phyloP scores from a whole-genome alignment of 2,888 invertebrate genomes.

The Gandaritis pyraliata region DNA sequence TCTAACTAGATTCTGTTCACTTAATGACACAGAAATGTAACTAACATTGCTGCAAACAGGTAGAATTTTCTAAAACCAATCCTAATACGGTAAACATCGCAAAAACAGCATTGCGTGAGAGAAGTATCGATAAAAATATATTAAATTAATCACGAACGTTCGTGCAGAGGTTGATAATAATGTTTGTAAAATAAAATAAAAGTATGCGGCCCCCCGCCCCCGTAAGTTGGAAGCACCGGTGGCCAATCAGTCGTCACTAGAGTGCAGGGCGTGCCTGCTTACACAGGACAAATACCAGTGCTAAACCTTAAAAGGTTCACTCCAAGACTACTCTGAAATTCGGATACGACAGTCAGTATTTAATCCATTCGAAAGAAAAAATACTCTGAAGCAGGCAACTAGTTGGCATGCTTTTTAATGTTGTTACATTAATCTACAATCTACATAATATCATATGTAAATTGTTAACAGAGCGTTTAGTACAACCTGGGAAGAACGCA shows the following conservation, averaged over 20 bases:
- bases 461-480: too few relatives aligned
- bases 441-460: too few relatives aligned
- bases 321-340: not conserved
- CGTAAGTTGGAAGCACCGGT: conserved; percentile 47
- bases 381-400: too few relatives aligned
- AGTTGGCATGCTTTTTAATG: too few relatives aligned
- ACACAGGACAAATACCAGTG: conserved; percentile 11
- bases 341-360: too few relatives aligned
- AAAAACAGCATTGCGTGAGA: conserved; percentile 71
- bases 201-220: conserved; percentile 51
- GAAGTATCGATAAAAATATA: conserved; percentile 70
- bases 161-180: conserved; percentile 62
- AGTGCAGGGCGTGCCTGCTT: conserved; percentile 54
- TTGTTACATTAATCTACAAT: too few relatives aligned
- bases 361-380: too few relatives aligned
- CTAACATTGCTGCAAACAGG: not conserved
- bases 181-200: conserved; percentile 58
- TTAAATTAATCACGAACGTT: conserved; percentile 77
- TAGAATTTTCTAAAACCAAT: conserved; percentile 11
- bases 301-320: not conserved
- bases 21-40: not conserved
- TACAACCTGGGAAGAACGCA: too few relatives aligned
- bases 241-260: conserved; percentile 56
- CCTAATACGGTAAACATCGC: conserved; percentile 46
- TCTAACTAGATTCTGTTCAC: not conserved